Base-by-base conservation (phyloP, 1,140 invertebrate genomes). In the Mycetomoellerius zeteki region DNA sequence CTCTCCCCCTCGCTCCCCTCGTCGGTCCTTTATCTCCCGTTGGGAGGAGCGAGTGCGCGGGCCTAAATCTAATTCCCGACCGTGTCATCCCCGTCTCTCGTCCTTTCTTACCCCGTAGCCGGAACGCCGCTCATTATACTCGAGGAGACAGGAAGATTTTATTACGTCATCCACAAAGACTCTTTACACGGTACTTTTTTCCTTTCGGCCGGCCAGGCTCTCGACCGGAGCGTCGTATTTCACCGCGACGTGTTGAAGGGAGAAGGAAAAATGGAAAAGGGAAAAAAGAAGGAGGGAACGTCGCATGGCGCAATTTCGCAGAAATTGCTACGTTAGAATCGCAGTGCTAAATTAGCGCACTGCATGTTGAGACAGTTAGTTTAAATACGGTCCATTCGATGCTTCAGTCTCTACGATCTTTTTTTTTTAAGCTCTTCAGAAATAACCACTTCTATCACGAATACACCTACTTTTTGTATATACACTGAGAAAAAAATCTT, bases 111-210 rank as follows among this genome's bases (percentile, higher is more conserved):
- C 37, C 24, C 21, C 33, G 14, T 43, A 52, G n/a, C 60, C 43
- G 65, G 84, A 58, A 86, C 88, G 85, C 86, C 84, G 77, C 84
- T 86, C 87, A 75, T 91, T 89, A 90, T 85, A 54, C 76, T 62
- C 72, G 67, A 78, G 69, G 67, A 69, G 85, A 90, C 89, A 80
- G 85, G 58, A 85, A 84, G 80, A 90, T 90, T 89, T 90, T 85
- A 90, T 88, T 90, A 90, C 75, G 80, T n/a, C 75, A 82, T 73
- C 72, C 52, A 30, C n/a, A 75, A 87, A 87, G 85, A 89, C 89
- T 90, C 82, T 80, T 84, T 87, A 64, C 82, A 65, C 82, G 77
- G 43, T 85, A 52, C 73, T 60, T 84, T 75, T 73, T 73, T 73
- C 52, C 54, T 82, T 62, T 60, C 80, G 54, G 33, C 50, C 33